These are phyloP conservation scores for Callyntrura sp. DNA, from an alignment of 2,888 invertebrate species.

Conservation along the genomic window DNA sequence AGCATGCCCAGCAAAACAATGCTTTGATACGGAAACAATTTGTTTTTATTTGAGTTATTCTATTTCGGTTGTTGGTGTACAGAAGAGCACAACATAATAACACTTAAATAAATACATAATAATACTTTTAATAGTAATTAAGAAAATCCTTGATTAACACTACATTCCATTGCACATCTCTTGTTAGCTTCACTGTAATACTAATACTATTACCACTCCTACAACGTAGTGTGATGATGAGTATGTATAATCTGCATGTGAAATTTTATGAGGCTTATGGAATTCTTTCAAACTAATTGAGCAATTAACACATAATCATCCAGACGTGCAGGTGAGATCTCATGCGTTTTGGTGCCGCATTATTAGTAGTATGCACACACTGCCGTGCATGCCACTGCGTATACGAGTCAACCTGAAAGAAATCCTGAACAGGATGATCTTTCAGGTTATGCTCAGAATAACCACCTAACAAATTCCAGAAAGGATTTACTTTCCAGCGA, in stretches of 20 bases:
- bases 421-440: background rate
- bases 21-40: background rate
- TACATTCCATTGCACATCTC: background rate
- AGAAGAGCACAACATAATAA: background rate
- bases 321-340: slow-evolving; percentile 56
- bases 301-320: slow-evolving; percentile 73
- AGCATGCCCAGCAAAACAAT: background rate
- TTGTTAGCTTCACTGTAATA: background rate
- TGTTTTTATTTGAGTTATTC: too few species aligned
- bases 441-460: background rate
- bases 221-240: background rate
- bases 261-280: slow-evolving; percentile 14
- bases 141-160: background rate
- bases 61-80: too few species aligned
- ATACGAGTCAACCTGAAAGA: background rate
- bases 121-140: slow-evolving; percentile 11
- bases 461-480: slow-evolving; percentile 56
- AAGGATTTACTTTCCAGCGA: slow-evolving; percentile 73
- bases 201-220: background rate
- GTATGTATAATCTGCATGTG: background rate
- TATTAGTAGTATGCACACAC: slow-evolving; percentile 45
- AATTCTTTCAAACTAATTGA: slow-evolving; percentile 57
- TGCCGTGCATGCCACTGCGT: slow-evolving; percentile 20
- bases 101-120: background rate
- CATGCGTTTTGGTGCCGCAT: slow-evolving; percentile 43